Conservation (phyloP, 2,888 invertebrate genomes). For the Eilema griseolum region DNA sequence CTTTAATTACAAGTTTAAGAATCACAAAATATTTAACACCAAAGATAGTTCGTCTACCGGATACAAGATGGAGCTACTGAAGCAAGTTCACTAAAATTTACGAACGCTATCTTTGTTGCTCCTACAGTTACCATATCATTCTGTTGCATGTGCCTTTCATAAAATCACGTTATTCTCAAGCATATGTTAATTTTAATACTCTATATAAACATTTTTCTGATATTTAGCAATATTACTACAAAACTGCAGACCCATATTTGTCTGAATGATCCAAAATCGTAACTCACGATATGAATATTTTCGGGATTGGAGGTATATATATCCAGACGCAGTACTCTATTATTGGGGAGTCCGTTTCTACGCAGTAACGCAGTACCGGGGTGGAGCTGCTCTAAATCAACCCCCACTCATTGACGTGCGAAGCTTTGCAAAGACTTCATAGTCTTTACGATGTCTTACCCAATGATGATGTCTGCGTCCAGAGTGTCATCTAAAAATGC, state of each 20-base stretch:
- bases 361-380: slow-evolving; percentile 67
- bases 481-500: background rate
- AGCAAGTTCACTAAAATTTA: background rate
- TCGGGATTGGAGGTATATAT: slow-evolving; percentile 26
- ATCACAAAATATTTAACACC: background rate
- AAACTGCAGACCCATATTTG: background rate
- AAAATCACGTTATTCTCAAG: background rate
- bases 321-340: accelerated
- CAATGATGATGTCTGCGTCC: slow-evolving; percentile 13
- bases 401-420: slow-evolving; percentile 36
- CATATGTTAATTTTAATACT: background rate
- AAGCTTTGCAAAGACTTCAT: background rate
- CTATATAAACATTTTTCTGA: background rate
- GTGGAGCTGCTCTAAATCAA: slow-evolving; percentile 62
- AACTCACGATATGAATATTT: slow-evolving; percentile 57
- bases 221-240: background rate
- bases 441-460: slow-evolving; percentile 2
- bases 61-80: slow-evolving; percentile 52
- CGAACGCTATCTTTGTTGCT: slow-evolving; percentile 37
- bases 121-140: slow-evolving; percentile 8
- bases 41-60: slow-evolving; percentile 26
- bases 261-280: slow-evolving; percentile 28
- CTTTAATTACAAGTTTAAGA: background rate
- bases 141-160: slow-evolving; percentile 3
- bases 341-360: slow-evolving; percentile 71